Evolutionary conservation across 2,113 vertebrate genomes (phyloP).

Genomic region (Forbesichthys agassizii): DNA sequence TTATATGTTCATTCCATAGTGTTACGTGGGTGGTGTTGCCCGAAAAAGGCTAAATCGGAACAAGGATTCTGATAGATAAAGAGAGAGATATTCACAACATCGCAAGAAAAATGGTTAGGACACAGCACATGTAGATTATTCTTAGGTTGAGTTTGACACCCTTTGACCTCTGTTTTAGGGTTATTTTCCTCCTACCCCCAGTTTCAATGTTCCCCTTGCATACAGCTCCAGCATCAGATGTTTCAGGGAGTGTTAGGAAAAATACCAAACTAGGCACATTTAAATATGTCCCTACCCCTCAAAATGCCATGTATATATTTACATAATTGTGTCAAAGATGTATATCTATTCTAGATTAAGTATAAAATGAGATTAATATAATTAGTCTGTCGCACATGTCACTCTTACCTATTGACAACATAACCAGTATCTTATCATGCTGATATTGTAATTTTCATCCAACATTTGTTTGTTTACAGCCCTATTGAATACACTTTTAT

Average conservation of each 20-base stretch:
- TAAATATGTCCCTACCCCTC: conserved; percentile 35
- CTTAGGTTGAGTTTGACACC: conserved; percentile 61
- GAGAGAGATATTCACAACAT: conserved; percentile 47
- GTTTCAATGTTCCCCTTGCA: conserved; percentile 63
- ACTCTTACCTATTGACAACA: conserved; percentile 22
- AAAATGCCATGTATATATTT: conserved; percentile 74
- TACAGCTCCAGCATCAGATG: conserved; percentile 73
- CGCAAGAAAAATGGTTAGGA: conserved; percentile 63
- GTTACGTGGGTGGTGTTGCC: conserved; percentile 58
- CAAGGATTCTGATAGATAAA: conserved; percentile 27
- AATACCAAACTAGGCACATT: conserved; percentile 57
- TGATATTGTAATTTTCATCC: conserved; percentile 35
- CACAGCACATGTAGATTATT: conserved; percentile 74
- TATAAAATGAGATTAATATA: conserved; percentile 57
- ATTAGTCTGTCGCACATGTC: conserved; percentile 39
- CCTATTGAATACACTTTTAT: conserved; percentile 70
- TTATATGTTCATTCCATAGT: conserved; percentile 74
- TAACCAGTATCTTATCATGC: conserved; percentile 31
- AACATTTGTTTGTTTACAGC: conserved; percentile 37
- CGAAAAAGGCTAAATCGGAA: conserved; percentile 13
- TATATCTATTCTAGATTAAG: conserved; percentile 53
- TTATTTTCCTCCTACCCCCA: conserved; percentile 50
- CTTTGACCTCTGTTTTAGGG: conserved; percentile 49
- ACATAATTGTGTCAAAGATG: conserved; percentile 66
- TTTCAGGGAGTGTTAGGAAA: conserved; percentile 67